Evolutionary conservation across 2,888 invertebrate genomes (phyloP).

Genomic region (Rotaria sp.): DNA sequence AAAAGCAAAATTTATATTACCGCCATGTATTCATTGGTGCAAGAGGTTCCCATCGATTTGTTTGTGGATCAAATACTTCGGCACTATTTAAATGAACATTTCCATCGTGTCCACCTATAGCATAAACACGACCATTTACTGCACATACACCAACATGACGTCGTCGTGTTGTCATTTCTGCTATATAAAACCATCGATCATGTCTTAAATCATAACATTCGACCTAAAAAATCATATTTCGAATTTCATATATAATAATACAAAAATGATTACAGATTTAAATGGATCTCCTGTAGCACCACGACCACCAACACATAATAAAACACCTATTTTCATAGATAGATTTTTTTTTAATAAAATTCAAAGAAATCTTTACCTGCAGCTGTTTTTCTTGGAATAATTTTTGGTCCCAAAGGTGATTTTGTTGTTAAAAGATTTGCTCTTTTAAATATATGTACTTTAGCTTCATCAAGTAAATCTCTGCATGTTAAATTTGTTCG

Average conservation of each 20-base stretch:
- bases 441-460: conserved; percentile 50
- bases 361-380: conserved; percentile 49
- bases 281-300: conserved; percentile 58
- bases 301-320: conserved; percentile 59
- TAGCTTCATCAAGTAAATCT: conserved; percentile 55
- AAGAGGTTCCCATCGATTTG: conserved; percentile 51
- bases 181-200: conserved; percentile 56
- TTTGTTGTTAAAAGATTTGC: conserved; percentile 48
- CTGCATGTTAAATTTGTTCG: conserved; percentile 51
- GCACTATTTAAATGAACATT: conserved; percentile 56
- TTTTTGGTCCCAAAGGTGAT: conserved; percentile 47
- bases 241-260: neutral
- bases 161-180: conserved; percentile 56
- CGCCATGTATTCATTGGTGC: conserved; percentile 23
- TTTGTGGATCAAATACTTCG: conserved; percentile 56
- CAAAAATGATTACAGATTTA: conserved; percentile 46
- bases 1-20: neutral
- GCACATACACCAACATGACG: conserved; percentile 58
- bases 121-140: conserved; percentile 50
- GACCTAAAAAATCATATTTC: neutral
- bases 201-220: conserved; percentile 57
- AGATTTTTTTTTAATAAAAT: no score
- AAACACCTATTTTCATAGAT: conserved; percentile 48
- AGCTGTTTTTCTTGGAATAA: conserved; percentile 46
- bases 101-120: conserved; percentile 59